Evolutionary conservation across 2,888 invertebrate species (phyloP).

Genomic region (Sesia bembeciformis): DNA sequence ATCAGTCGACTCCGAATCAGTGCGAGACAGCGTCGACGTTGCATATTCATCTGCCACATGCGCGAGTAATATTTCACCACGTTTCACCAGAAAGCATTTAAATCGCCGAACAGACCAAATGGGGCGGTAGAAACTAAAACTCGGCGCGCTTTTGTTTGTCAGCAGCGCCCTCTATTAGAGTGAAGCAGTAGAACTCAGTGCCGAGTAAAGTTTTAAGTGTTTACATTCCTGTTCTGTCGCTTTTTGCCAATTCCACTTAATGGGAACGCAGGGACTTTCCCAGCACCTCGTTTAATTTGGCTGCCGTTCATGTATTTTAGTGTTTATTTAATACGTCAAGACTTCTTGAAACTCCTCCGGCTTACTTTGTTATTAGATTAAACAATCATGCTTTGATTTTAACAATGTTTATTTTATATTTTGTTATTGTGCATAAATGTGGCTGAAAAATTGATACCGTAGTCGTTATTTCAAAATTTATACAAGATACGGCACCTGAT

Average conservation of each 20-base stretch:
- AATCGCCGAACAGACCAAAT: slow-evolving; percentile 54
- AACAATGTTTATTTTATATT: not conserved
- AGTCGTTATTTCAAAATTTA: too few relatives aligned
- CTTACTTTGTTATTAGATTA: slow-evolving; percentile 4
- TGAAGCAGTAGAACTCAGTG: slow-evolving; percentile 40
- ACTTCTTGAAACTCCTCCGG: slow-evolving; percentile 16
- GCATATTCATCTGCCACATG: slow-evolving; percentile 62
- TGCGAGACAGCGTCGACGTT: slow-evolving; percentile 28
- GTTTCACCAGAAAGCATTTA: slow-evolving; percentile 44
- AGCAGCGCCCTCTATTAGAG: slow-evolving; percentile 55
- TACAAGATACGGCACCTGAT: too few relatives aligned
- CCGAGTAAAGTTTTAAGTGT: slow-evolving; percentile 68
- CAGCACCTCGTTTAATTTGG: slow-evolving; percentile 59
- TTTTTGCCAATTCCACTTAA: slow-evolving; percentile 68
- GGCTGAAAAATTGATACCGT: too few relatives aligned
- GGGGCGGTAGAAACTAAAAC: slow-evolving; percentile 45
- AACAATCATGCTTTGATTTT: slow-evolving; percentile 8
- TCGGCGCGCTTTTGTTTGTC: slow-evolving; percentile 58
- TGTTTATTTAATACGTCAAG: slow-evolving; percentile 50
- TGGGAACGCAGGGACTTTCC: slow-evolving; percentile 52
- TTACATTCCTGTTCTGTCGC: slow-evolving; percentile 69
- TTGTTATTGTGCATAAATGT: too few relatives aligned
- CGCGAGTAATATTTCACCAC: slow-evolving; percentile 39
- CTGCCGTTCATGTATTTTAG: slow-evolving; percentile 35
- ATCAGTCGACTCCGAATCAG: slow-evolving; percentile 11